A percentile compares a stretch with the other conserved stretches of the same genome.
Conservation (phyloP, 2,113 vertebrate genomes). For the Psittacus erithacus region DNA sequence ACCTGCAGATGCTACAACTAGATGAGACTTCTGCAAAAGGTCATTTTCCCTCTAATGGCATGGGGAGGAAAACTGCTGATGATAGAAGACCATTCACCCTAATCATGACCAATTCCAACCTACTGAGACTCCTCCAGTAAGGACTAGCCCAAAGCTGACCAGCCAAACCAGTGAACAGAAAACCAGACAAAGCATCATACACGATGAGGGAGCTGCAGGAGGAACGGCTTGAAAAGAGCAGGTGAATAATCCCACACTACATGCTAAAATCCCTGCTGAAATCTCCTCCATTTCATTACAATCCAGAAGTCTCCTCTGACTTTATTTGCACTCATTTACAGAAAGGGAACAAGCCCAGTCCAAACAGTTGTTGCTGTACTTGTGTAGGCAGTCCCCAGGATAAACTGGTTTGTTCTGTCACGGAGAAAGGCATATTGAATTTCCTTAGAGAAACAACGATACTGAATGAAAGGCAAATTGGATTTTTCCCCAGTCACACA, state of each 20-base stretch:
- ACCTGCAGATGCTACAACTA: not conserved
- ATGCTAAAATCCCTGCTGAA: not conserved
- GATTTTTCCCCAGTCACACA: conserved; percentile 58
- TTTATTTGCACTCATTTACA: conserved; percentile 45
- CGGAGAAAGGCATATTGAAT: conserved; percentile 62
- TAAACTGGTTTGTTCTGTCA: conserved; percentile 18
- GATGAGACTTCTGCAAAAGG: not conserved
- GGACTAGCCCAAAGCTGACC: not conserved
- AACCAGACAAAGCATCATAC: not conserved
- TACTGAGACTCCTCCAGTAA: not conserved
- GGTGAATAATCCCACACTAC: not conserved
- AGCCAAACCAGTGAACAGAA: not conserved
- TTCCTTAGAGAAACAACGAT: conserved; percentile 64
- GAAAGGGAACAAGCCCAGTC: not conserved
- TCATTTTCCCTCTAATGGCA: not conserved
- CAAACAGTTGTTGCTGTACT: not conserved
- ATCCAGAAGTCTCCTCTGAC: not conserved
- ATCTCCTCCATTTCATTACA: not conserved
- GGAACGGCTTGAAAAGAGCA: not conserved
- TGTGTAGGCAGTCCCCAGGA: not conserved
- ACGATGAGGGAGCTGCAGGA: not conserved
- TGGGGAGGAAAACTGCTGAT: not conserved
- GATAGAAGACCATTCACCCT: not conserved
- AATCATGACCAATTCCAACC: not conserved
- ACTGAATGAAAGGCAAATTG: conserved; percentile 66